phyloP scores from a whole-genome alignment of 1,140 invertebrate species.

The Drosophila bifasciata region DNA sequence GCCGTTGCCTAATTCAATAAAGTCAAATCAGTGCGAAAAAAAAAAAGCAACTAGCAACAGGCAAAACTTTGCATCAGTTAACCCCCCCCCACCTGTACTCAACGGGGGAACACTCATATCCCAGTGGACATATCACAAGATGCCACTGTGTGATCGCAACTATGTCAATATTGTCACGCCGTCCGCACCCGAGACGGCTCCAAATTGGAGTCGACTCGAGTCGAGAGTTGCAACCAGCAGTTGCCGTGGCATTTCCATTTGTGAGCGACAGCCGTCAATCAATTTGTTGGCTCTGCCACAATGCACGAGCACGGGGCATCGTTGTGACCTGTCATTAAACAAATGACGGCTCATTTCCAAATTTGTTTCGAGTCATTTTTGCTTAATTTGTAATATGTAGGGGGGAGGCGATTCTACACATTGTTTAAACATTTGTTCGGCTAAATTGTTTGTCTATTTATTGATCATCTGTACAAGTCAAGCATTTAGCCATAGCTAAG shows the following conservation, averaged over 20 bases:
- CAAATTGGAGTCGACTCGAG: not conserved
- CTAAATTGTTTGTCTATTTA: too few relatives aligned
- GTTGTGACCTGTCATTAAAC: slow-evolving; percentile 68
- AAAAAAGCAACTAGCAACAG: not conserved
- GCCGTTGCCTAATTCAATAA: slow-evolving; percentile 66
- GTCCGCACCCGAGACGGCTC: slow-evolving; percentile 47
- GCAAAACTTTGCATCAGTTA: slow-evolving; percentile 43
- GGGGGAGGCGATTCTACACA: too few relatives aligned
- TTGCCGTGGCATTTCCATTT: slow-evolving; percentile 69
- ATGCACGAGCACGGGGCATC: slow-evolving; percentile 1
- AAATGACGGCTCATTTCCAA: slow-evolving; percentile 77
- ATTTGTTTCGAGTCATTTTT: slow-evolving; percentile 66
- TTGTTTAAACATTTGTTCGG: too few relatives aligned
- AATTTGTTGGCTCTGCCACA: slow-evolving; percentile 68
- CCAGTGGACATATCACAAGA: slow-evolving; percentile 31
- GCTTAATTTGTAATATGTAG: slow-evolving; percentile 72
- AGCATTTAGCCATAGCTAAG: too few relatives aligned
- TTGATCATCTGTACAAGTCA: too few relatives aligned
- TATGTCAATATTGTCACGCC: slow-evolving; percentile 71
- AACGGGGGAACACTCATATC: slow-evolving; percentile 11
- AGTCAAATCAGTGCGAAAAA: slow-evolving; percentile 65
- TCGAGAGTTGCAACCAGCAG: slow-evolving; percentile 9
- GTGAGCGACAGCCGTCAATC: slow-evolving; percentile 73
- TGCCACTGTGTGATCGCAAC: slow-evolving; percentile 50
- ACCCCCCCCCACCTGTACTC: not conserved